phyloP scores from a whole-genome alignment of 2,797 vertebrate species.

The Gallinago nigripennis region DNA sequence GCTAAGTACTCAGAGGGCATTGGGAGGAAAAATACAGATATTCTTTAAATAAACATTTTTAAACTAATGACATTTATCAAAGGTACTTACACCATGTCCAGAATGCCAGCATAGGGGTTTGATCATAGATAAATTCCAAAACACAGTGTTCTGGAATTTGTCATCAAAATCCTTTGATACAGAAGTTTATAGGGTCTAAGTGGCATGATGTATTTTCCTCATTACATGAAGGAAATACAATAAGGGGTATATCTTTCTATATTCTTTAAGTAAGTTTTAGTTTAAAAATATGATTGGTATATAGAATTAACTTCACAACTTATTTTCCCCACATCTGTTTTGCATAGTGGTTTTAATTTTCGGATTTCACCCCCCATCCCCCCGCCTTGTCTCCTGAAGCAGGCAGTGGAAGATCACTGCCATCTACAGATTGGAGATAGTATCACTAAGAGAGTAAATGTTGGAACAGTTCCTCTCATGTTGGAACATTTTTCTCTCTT shows the following conservation, averaged over 20 bases:
- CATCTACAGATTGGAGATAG: conserved; percentile 60
- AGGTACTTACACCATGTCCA: not conserved
- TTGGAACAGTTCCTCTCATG: not conserved
- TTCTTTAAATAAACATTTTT: not conserved
- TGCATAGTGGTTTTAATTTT: not conserved
- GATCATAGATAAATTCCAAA: not conserved
- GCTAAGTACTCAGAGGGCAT: not conserved
- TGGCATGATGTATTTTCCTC: not conserved
- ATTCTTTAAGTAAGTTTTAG: not conserved
- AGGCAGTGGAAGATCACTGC: conserved; percentile 64
- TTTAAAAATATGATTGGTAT: not conserved
- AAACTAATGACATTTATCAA: not conserved
- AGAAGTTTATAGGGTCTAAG: not conserved
- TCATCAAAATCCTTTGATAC: not conserved
- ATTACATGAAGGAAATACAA: not conserved
- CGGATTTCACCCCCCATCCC: not conserved
- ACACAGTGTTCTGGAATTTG: not conserved
- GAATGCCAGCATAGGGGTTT: not conserved
- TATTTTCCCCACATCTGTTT: conserved; percentile 9
- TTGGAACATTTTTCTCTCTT: not conserved
- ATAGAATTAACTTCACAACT: not conserved
- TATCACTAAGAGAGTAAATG: not conserved
- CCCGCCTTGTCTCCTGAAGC: not conserved
- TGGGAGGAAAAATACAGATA: not conserved
- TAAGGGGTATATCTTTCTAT: not conserved